These are phyloP conservation scores for Sminthurinus aureus DNA, from an alignment of 2,888 invertebrate genomes.

Conservation along the genomic window DNA sequence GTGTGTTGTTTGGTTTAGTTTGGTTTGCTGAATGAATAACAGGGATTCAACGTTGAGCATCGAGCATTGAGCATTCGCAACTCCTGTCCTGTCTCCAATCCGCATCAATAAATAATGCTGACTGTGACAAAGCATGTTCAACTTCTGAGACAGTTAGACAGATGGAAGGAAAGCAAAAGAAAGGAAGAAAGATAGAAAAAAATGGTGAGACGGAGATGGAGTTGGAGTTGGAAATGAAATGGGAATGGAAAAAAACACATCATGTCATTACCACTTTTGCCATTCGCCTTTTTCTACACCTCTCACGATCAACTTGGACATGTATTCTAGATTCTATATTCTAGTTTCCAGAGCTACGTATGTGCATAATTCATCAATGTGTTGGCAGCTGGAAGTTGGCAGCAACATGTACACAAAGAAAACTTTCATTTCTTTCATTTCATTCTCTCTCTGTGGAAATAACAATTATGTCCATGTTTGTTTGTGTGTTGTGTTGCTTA, in stretches of 20 bases:
- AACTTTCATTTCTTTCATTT: constrained; percentile 40
- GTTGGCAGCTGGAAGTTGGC: too few species aligned
- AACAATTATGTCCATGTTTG: constrained; percentile 25
- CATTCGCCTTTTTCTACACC: neutral
- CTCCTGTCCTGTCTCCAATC: constrained; percentile 9
- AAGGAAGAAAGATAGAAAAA: neutral
- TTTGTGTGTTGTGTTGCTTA: neutral
- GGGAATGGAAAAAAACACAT: constrained; percentile 30
- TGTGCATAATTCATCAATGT: too few species aligned
- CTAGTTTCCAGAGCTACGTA: too few species aligned
- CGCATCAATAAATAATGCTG: constrained; percentile 37
- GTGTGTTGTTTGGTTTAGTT: neutral
- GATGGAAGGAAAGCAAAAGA: constrained; percentile 16
- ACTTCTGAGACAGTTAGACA: constrained; percentile 35
- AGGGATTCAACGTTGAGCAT: too few species aligned
- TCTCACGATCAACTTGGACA: too few species aligned
- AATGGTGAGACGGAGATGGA: constrained; percentile 22
- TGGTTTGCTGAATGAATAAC: too few species aligned
- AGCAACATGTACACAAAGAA: constrained; percentile 9
- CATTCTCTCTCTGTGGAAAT: neutral
- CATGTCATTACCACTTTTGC: constrained; percentile 13
- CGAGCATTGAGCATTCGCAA: too few species aligned
- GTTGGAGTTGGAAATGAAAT: too few species aligned
- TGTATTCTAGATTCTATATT: too few species aligned
- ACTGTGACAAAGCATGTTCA: constrained; percentile 36